These are phyloP conservation scores for Etia nguti DNA, from an alignment of 2,113 vertebrate genomes.

Conservation along the genomic window DNA sequence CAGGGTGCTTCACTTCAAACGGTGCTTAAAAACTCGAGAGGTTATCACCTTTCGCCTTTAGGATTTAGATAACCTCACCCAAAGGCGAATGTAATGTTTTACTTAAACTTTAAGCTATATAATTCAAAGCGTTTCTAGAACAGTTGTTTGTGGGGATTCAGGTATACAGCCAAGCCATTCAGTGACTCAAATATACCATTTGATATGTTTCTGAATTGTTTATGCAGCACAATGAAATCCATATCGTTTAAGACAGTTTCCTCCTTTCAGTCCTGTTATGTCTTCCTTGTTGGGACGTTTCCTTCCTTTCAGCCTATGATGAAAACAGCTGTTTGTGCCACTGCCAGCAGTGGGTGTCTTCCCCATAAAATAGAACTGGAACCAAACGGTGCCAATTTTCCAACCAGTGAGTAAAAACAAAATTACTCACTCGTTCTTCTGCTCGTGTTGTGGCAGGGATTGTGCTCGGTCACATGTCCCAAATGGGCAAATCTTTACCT, in stretches of 20 bases:
- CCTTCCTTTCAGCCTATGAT: conserved; percentile 39
- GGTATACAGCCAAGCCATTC: background rate
- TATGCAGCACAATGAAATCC: background rate
- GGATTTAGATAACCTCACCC: conserved; percentile 23
- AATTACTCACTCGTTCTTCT: background rate
- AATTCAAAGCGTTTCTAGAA: background rate
- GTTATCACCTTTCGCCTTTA: conserved; percentile 24
- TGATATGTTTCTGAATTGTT: background rate
- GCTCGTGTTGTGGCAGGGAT: background rate
- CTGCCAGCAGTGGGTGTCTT: conserved; percentile 15
- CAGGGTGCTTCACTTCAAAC: conserved; percentile 21
- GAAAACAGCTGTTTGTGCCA: conserved; percentile 45
- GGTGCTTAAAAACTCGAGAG: background rate
- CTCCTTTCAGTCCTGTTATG: background rate
- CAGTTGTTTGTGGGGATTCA: background rate
- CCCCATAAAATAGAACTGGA: conserved; percentile 9
- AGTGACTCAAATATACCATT: background rate
- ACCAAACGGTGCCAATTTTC: conserved; percentile 23
- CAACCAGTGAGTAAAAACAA: conserved; percentile 17
- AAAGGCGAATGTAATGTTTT: background rate
- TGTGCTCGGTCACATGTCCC: background rate
- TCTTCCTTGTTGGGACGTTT: conserved; percentile 31
- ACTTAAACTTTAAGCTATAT: background rate
- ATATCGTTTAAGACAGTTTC: background rate
- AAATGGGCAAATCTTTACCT: conserved; percentile 14